Percentiles rank a stretch among this genome's conserved stretches.
phyloP scores from a whole-genome alignment of 2,888 invertebrate genomes.

The Cerceris rybyensis region DNA sequence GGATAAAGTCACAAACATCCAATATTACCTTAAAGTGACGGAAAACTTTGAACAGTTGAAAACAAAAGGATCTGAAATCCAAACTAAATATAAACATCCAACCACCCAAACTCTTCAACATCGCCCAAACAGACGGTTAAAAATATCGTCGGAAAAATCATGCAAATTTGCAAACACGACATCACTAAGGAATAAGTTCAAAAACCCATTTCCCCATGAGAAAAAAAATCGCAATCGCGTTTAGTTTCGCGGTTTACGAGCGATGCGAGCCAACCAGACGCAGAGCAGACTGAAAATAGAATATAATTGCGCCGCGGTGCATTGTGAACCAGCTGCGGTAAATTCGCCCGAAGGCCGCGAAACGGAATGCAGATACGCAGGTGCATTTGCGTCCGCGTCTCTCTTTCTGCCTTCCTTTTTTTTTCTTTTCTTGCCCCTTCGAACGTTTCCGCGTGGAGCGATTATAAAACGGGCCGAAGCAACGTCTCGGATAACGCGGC shows the following conservation, averaged over 20 bases:
- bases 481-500: neutral
- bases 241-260: neutral
- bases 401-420: constrained; percentile 7
- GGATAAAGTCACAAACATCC: too few relatives aligned
- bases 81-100: too few relatives aligned
- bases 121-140: too few relatives aligned
- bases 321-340: constrained; percentile 27
- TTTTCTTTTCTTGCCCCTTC: neutral
- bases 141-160: too few relatives aligned
- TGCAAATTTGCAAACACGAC: too few relatives aligned
- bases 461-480: neutral
- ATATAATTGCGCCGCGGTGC: constrained; percentile 29
- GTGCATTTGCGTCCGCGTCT: constrained; percentile 28
- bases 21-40: too few relatives aligned
- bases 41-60: too few relatives aligned
- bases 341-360: constrained; percentile 46
- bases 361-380: constrained; percentile 35
- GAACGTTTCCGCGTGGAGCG: constrained; percentile 19
- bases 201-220: too few relatives aligned
- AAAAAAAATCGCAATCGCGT: constrained; percentile 6
- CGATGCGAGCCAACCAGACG: neutral
- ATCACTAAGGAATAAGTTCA: too few relatives aligned
- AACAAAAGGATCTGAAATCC: too few relatives aligned
- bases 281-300: constrained; percentile 39
- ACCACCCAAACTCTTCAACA: too few relatives aligned